phyloP scores from a whole-genome alignment of 2,797 vertebrate species.

The Etheostoma nigrum region DNA sequence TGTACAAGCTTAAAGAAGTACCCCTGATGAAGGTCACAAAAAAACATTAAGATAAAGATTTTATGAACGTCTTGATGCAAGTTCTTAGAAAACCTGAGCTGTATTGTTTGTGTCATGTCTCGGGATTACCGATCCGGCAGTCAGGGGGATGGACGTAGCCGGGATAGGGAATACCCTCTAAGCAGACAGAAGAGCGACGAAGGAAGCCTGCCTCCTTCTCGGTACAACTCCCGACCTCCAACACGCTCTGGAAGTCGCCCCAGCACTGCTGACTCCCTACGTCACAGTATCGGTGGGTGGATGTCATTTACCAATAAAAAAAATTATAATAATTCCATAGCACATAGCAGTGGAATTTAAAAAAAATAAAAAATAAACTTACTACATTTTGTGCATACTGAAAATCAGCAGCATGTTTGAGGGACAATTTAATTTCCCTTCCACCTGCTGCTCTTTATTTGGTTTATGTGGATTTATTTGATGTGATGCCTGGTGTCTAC shows the following conservation, averaged over 20 bases:
- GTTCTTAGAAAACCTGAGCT: not conserved
- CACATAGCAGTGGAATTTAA: not conserved
- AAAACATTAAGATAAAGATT: not conserved
- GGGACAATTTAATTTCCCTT: conserved; percentile 65
- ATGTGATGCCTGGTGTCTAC: conserved; percentile 49
- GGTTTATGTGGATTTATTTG: conserved; percentile 37
- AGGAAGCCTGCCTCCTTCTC: conserved; percentile 66
- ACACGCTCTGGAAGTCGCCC: conserved; percentile 79
- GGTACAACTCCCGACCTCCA: conserved; percentile 68
- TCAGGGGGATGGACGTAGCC: conserved; percentile 21
- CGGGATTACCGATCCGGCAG: conserved; percentile 76
- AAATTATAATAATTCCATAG: not conserved
- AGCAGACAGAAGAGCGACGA: conserved; percentile 61
- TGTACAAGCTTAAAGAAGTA: not conserved
- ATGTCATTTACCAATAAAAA: not conserved
- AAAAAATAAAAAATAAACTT: too few species aligned
- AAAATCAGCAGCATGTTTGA: conserved; percentile 30
- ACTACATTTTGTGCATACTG: not conserved
- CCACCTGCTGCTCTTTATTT: conserved; percentile 34
- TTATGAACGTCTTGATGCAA: not conserved
- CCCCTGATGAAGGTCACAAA: not conserved
- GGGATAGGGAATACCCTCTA: conserved; percentile 55
- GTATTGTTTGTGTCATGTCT: conserved; percentile 17
- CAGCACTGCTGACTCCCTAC: conserved; percentile 77
- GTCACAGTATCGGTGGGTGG: conserved; percentile 82